phyloP scores from a whole-genome alignment of 2,113 vertebrate genomes.

The Nibea coibor region DNA sequence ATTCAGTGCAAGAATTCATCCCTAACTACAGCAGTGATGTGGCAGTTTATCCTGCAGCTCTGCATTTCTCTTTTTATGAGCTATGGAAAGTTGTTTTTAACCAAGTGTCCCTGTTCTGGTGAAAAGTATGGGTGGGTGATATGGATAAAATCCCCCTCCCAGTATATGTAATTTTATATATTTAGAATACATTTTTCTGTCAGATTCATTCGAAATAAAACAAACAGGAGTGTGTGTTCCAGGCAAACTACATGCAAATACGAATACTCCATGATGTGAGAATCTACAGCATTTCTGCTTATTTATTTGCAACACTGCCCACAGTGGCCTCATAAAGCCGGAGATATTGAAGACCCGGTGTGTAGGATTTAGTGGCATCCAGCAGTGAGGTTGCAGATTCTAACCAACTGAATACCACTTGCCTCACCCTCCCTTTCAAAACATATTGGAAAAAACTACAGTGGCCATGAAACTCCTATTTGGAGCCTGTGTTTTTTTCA shows the following conservation, averaged over 20 bases:
- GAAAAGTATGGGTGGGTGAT: neutral
- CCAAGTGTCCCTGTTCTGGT: neutral
- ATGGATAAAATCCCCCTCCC: neutral
- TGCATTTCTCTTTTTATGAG: neutral
- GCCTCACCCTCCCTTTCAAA: too few relatives aligned
- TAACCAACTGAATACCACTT: too few relatives aligned
- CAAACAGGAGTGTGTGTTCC: neutral
- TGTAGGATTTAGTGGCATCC: too few relatives aligned
- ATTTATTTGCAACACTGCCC: neutral
- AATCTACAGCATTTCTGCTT: neutral
- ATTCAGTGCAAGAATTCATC: slow-evolving; percentile 4
- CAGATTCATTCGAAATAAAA: neutral
- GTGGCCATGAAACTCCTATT: too few relatives aligned
- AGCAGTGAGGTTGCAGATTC: too few relatives aligned
- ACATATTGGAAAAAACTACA: too few relatives aligned
- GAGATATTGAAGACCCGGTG: too few relatives aligned
- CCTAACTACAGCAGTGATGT: neutral
- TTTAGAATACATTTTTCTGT: neutral
- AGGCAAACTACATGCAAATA: neutral
- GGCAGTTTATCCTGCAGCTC: neutral
- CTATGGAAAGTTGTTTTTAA: neutral
- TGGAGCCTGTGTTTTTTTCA: too few relatives aligned
- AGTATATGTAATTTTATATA: neutral
- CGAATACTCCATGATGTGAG: neutral
- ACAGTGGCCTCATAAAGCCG: neutral